Evolutionary conservation across 2,888 invertebrate genomes (phyloP), one percentile per base, ranked within the genome.

Genomic region (Ligdia adustata): DNA sequence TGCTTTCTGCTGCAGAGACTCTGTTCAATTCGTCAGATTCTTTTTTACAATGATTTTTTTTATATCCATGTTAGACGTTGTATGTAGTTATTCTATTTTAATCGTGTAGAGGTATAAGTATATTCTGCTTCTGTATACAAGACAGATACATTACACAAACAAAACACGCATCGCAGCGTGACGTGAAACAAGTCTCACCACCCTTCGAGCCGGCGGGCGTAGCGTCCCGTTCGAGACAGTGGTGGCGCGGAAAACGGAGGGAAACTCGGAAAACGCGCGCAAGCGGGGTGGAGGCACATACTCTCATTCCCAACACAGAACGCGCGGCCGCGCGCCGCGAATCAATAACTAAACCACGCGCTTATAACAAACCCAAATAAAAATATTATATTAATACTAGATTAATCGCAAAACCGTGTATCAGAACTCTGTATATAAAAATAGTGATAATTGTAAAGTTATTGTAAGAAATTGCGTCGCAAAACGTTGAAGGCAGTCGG

Each of bases 191-290:
- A 70, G 70, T 72, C 72, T 57, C 67, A 55, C 55, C 60, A 61
- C 61, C 63, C 65, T 67, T n/a, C 53, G 35, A 53, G 53, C 46
- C 49, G 45, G 15, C 14, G 7, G 14, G 31, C 39, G 27, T 34
- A 40, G 15, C 29, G 18, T n/a, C 42, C 41, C 49, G 39, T 14
- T 4, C 9, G 3, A 22, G 12, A 13, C n/a, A 11, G 13, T 7
- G 16, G 16, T 16, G 5, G 43, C 51, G 51, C 20, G 52, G 43
- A 52, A 44, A 35, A 40, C 68, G 78, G 78, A 73, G 79, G 83
- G 86, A 87, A 89, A 87, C 57, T 74, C 61, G 83, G 86, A 86
- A 89, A 89, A 87, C 84, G 80, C 78, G 89, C 88, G 86, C 88
- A 86, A 62, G 52, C 54, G 64, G 67, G 66, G 66, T 66, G 67